Conservation (phyloP, 2,888 invertebrate species). For the Erebia epiphron region DNA sequence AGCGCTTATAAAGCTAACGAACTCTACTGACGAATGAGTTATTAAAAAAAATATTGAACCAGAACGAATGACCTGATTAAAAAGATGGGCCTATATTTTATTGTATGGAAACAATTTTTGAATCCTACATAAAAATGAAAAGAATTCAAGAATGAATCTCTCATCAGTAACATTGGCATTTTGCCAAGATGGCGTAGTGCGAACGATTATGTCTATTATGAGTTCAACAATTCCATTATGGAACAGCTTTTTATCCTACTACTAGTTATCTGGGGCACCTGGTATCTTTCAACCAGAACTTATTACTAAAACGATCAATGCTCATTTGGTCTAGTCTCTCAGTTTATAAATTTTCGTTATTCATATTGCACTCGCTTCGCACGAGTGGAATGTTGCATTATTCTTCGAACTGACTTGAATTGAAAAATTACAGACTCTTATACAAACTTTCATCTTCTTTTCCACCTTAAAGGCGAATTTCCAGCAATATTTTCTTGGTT, state of each 20-base stretch:
- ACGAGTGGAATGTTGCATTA: no score
- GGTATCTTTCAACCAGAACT: constrained; percentile 10
- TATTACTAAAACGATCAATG: constrained; percentile 12
- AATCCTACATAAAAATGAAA: constrained; percentile 48
- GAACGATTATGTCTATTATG: constrained; percentile 58
- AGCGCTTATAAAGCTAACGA: no score
- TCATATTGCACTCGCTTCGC: no score
- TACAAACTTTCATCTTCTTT: no score
- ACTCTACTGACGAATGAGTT: background rate
- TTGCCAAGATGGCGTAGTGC: constrained; percentile 50
- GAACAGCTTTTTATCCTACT: constrained; percentile 28
- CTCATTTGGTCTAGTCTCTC: background rate
- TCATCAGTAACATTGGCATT: constrained; percentile 56
- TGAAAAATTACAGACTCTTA: no score
- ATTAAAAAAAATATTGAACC: constrained; percentile 3
- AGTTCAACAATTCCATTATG: constrained; percentile 48
- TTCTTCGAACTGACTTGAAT: no score
- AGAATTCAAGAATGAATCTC: constrained; percentile 54
- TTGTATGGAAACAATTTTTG: constrained; percentile 33
- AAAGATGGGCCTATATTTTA: constrained; percentile 20
- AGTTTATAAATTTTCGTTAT: background rate
- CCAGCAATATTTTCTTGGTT: no score
- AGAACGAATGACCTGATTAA: constrained; percentile 8
- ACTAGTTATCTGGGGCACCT: constrained; percentile 20
- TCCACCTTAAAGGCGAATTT: no score